Conservation (phyloP, 2,888 invertebrate genomes). For the Ennomos erosarius region DNA sequence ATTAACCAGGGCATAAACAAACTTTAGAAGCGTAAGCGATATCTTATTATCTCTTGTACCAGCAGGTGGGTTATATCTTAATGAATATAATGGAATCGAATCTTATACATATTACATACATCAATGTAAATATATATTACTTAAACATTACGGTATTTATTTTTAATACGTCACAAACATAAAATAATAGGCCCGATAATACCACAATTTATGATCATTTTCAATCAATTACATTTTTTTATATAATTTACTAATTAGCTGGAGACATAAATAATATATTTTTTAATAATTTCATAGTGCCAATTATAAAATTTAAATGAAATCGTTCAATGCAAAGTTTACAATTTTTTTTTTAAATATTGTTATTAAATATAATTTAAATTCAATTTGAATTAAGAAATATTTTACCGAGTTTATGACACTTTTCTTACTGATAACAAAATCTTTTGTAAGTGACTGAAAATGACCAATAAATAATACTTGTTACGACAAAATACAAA, state of each 20-base stretch:
- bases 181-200: conserved; percentile 15
- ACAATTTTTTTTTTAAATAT: too few relatives aligned
- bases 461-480: conserved; percentile 5
- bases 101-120: conserved; percentile 10
- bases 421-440: not conserved
- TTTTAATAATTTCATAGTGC: too few relatives aligned
- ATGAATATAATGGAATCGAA: conserved; percentile 15
- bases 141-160: conserved; percentile 19
- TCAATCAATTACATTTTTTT: conserved; percentile 6
- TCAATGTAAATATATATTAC: conserved; percentile 6
- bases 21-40: conserved; percentile 10
- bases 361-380: too few relatives aligned
- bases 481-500: conserved; percentile 17
- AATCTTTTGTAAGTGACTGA: conserved; percentile 8
- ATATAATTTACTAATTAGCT: not conserved
- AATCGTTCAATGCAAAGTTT: too few relatives aligned
- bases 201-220: conserved; percentile 11
- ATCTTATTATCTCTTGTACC: conserved; percentile 46
- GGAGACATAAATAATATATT: too few relatives aligned
- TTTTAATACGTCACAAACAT: conserved; percentile 26
- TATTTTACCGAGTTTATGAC: too few relatives aligned
- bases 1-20: too few relatives aligned
- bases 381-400: too few relatives aligned
- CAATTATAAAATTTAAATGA: too few relatives aligned
- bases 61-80: conserved; percentile 54